These are phyloP conservation scores for Gortyna flavago DNA, from an alignment of 2,888 invertebrate genomes.

Conservation along the genomic window DNA sequence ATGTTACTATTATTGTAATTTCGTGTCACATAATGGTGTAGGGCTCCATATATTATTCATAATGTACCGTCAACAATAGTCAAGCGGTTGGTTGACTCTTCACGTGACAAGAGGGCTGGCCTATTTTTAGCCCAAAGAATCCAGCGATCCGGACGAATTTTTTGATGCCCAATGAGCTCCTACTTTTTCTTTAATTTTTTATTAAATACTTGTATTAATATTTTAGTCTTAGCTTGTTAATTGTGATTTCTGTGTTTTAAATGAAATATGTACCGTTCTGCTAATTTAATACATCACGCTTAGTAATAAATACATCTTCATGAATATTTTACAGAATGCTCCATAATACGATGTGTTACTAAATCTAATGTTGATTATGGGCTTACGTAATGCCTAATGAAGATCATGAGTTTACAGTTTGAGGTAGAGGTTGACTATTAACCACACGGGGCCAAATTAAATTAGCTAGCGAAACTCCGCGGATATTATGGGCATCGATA, in stretches of 20 bases:
- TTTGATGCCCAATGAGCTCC: too few relatives aligned
- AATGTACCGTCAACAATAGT: conserved; percentile 2
- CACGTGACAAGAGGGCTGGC: too few relatives aligned
- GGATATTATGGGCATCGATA: background rate
- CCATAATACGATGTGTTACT: conserved; percentile 10
- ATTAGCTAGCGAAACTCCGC: background rate
- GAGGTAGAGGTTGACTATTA: background rate
- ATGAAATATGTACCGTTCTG: background rate
- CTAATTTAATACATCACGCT: too few relatives aligned
- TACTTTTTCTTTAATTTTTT: too few relatives aligned
- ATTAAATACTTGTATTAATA: too few relatives aligned
- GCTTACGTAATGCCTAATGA: conserved; percentile 41
- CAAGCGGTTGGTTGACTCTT: too few relatives aligned
- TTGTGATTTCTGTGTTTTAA: too few relatives aligned
- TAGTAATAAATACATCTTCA: conserved; percentile 15
- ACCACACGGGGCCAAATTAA: background rate
- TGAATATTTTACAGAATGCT: conserved; percentile 42
- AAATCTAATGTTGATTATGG: conserved; percentile 33
- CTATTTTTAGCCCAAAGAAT: too few relatives aligned
- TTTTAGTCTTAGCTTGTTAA: too few relatives aligned
- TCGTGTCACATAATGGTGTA: conserved; percentile 9
- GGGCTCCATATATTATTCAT: conserved; percentile 31
- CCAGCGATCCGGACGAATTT: too few relatives aligned
- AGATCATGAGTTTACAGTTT: conserved; percentile 20
- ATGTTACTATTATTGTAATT: conserved; percentile 2